Conservation (phyloP, 2,113 vertebrate species). For the Holacanthus passer region DNA sequence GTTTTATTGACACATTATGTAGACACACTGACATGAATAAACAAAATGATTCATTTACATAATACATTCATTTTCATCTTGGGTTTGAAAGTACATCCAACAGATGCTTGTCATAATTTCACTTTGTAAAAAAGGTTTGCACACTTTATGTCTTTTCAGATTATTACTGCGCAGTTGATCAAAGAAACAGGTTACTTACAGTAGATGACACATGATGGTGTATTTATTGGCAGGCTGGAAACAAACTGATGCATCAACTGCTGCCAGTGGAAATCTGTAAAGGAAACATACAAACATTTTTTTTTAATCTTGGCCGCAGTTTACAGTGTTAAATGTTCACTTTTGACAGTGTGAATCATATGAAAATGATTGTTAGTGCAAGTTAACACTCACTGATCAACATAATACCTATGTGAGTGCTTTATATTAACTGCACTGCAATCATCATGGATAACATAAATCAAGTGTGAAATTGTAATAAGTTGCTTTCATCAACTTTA, state of each 20-base stretch:
- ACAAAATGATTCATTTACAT: background rate
- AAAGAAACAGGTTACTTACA: constrained; percentile 55
- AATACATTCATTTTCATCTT: constrained; percentile 1
- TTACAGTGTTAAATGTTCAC: background rate
- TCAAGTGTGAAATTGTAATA: background rate
- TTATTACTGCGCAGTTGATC: background rate
- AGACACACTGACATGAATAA: background rate
- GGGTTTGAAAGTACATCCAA: background rate
- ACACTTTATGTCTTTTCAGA: background rate
- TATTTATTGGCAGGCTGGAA: constrained; percentile 1
- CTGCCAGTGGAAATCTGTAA: constrained; percentile 25
- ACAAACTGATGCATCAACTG: background rate
- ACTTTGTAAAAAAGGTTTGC: background rate
- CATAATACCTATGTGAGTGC: background rate
- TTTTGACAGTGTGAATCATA: background rate
- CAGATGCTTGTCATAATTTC: background rate
- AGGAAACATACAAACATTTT: constrained; percentile 17
- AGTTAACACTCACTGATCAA: background rate
- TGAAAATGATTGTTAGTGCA: background rate
- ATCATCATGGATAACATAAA: background rate
- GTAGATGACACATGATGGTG: background rate
- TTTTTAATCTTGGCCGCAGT: background rate
- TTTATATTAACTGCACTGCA: background rate
- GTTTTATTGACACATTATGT: constrained; percentile 65
- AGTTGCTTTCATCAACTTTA: background rate